phyloP scores from a whole-genome alignment of 35 echinoderm and acorn worm species.

The Heliocidaris erythrogramma region DNA sequence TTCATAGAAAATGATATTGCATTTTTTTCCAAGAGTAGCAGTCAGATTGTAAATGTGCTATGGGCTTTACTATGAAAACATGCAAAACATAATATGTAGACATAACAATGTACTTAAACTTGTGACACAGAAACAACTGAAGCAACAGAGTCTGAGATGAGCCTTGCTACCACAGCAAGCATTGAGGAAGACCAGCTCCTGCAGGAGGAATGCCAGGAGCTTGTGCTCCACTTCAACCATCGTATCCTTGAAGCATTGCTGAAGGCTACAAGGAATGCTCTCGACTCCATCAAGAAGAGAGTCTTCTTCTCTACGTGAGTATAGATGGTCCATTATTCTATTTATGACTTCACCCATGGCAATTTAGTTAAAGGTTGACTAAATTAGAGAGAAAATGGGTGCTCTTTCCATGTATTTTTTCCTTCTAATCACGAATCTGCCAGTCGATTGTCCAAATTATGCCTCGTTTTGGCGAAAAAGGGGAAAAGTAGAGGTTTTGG shows the following conservation, averaged over 20 bases:
- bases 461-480: no score
- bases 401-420: no score
- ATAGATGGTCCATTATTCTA: not conserved
- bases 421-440: no score
- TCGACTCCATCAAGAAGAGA: conserved; percentile 91
- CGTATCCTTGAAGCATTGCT: conserved; percentile 81
- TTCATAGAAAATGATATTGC: no score
- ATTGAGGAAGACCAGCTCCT: conserved; percentile 91
- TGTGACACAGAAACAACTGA: not conserved
- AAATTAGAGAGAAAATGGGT: no score
- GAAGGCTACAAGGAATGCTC: conserved; percentile 82
- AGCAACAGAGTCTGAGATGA: conserved; percentile 56
- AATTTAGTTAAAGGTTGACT: no score
- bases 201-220: conserved; percentile 95
- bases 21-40: no score
- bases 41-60: no score
- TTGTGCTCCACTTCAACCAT: conserved; percentile 88
- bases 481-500: no score
- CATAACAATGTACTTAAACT: not conserved
- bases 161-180: conserved; percentile 61
- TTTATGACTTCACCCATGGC: not conserved
- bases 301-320: conserved; percentile 98
- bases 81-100: no score
- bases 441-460: no score
- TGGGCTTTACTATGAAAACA: no score